A percentile compares a stretch with the other conserved stretches of the same genome.
Evolutionary conservation across 2,888 invertebrate genomes (phyloP).

Genomic region (Megaustenia siamemsis): DNA sequence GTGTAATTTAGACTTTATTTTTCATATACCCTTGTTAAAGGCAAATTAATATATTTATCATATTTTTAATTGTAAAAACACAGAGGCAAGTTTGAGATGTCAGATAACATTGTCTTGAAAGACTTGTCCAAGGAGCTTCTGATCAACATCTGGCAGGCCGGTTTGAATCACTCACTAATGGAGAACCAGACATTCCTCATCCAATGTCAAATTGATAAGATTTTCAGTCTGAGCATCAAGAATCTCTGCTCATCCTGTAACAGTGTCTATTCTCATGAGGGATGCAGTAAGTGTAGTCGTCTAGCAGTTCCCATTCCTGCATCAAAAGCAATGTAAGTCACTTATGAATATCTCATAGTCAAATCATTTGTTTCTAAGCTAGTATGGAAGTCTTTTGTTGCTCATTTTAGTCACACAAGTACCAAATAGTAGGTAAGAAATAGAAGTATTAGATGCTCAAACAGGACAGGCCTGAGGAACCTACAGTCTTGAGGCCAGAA

Average conservation of each 20-base stretch:
- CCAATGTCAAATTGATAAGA: conserved; percentile 36
- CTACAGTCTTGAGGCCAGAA: too few species aligned
- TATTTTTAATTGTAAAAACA: too few species aligned
- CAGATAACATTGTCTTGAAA: background rate
- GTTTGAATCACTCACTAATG: background rate
- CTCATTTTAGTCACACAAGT: too few species aligned
- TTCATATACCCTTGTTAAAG: background rate
- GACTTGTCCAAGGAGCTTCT: conserved; percentile 27
- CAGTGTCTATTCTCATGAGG: background rate
- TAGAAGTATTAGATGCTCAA: too few species aligned
- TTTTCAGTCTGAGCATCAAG: conserved; percentile 41
- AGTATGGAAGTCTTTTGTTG: too few species aligned
- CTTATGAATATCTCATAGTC: too few species aligned
- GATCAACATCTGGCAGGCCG: conserved; percentile 28
- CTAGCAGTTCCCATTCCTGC: background rate
- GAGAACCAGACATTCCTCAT: conserved; percentile 1
- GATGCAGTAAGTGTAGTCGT: conserved; percentile 1
- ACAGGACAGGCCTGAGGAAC: too few species aligned
- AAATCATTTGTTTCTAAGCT: too few species aligned
- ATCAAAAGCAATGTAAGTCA: conserved; percentile 34
- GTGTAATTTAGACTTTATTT: background rate
- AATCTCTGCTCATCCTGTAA: conserved; percentile 33
- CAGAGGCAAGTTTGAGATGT: background rate
- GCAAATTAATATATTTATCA: too few species aligned
- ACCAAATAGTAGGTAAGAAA: too few species aligned